phyloP scores from a whole-genome alignment of 2,797 vertebrate genomes.

The Sarcophilus harrisii region DNA sequence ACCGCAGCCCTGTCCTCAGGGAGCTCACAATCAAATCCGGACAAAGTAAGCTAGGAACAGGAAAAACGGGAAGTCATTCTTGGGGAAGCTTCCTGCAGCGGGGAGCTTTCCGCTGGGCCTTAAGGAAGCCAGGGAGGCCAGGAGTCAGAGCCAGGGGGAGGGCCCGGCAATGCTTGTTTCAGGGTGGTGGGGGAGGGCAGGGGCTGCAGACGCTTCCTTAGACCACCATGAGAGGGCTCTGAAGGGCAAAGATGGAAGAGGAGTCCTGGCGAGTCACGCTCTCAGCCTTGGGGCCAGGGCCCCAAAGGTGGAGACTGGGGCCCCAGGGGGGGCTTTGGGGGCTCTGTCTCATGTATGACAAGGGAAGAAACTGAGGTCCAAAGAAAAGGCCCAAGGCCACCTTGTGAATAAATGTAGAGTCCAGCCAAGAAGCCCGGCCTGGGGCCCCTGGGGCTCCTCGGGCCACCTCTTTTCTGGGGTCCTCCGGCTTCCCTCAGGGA shows the following conservation, averaged over 20 bases:
- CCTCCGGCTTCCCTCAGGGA: no score
- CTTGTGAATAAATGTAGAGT: background rate
- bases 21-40: no score
- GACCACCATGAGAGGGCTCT: background rate
- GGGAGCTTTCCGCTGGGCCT: no score
- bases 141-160: no score
- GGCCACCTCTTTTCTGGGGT: background rate
- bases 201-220: background rate
- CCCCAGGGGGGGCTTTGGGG: background rate
- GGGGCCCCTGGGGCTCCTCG: no score
- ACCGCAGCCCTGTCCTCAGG: no score
- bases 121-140: no score
- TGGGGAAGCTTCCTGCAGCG: no score
- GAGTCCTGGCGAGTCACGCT: fast-evolving
- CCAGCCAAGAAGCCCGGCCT: background rate
- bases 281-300: no score
- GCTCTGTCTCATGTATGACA: background rate
- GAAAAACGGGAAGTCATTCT: no score
- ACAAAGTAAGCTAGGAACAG: no score
- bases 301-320: background rate
- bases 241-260: background rate
- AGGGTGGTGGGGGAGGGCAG: no score
- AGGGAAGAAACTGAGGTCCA: background rate
- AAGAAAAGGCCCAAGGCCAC: background rate
- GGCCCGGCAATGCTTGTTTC: background rate